A percentile compares a stretch with the other conserved stretches of the same genome.
phyloP scores from a whole-genome alignment of 2,113 vertebrate genomes.

The Rhipidura dahli region DNA sequence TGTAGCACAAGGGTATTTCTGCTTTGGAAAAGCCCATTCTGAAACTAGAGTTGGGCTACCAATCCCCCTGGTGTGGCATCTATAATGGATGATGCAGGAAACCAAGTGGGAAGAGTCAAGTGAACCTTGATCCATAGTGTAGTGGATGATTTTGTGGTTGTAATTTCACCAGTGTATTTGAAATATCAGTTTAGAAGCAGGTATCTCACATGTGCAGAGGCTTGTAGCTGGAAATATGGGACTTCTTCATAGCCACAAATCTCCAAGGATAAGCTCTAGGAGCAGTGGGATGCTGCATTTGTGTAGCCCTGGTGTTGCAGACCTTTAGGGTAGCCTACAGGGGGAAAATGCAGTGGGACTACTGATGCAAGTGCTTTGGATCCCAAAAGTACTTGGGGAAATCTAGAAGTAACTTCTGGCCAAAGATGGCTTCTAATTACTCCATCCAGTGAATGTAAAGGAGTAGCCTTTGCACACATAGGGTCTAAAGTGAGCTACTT shows the following conservation, averaged over 20 bases:
- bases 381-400: not conserved
- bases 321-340: not conserved
- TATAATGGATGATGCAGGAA: not conserved
- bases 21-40: not conserved
- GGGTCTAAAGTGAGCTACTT: not conserved
- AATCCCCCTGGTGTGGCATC: not conserved
- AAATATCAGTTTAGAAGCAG: not conserved
- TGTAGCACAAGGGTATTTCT: not conserved
- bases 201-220: not conserved
- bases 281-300: not conserved
- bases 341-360: not conserved
- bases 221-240: not conserved
- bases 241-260: not conserved
- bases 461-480: not conserved
- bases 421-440: not conserved
- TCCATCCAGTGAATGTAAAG: slow-evolving; percentile 12
- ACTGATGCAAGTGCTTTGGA: not conserved
- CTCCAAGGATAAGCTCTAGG: not conserved
- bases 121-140: not conserved
- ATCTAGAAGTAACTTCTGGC: not conserved
- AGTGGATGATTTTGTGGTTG: not conserved
- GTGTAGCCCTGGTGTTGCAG: not conserved
- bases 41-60: slow-evolving; percentile 54
- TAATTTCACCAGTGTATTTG: not conserved
- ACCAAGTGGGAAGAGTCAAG: not conserved